Evolutionary conservation across 2,797 vertebrate species (phyloP), one percentile per base, ranked within the genome.

Genomic region (Gobionotothen gibberifrons): DNA sequence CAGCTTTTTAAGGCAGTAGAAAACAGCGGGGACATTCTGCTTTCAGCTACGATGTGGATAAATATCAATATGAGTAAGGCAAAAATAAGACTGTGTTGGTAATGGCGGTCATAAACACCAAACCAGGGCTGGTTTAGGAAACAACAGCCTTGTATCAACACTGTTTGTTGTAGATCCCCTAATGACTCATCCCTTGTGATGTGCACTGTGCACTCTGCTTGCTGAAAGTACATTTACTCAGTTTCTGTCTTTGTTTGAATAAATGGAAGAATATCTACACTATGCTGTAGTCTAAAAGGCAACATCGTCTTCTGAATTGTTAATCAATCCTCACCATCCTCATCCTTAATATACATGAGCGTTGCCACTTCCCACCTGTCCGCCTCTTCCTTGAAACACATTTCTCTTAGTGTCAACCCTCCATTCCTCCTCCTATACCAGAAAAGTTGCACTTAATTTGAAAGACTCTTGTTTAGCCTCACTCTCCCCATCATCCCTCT

Each of bases 1-100:
- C 73, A 78, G 61, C 49, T 52, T 78, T 80, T 85, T 80, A 89
- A 92, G 82, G 87, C 69, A 80, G 63, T 57, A 66, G 60, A 47
- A 65, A 58, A 67, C 22, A 6, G 14, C 58, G 26, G 11, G 13
- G 29, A 71, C 54, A 43, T 44, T 26, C 46, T 58, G 69, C 49
- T 51, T 58, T 69, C 51, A 78, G 57, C 44, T 43, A 17, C 53
- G 42, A 61, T 48, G 14, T 55, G 13, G 21, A 48, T 64, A 44
- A 65, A 82, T 72, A 67, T 63, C 36, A 69, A 58, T n/a, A 54
- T 16, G 36, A 32, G 53, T 15, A 5, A 48, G 29, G 48, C 32
- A 46, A 58, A 70, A 19, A 54, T 4, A 49, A 43, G 44, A 49
- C 36, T n/a, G 13, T 44, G 47, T 65, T 66, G 63, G 59, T 70